phyloP scores from a whole-genome alignment of 2,888 invertebrate genomes.

The Sesia apiformis region DNA sequence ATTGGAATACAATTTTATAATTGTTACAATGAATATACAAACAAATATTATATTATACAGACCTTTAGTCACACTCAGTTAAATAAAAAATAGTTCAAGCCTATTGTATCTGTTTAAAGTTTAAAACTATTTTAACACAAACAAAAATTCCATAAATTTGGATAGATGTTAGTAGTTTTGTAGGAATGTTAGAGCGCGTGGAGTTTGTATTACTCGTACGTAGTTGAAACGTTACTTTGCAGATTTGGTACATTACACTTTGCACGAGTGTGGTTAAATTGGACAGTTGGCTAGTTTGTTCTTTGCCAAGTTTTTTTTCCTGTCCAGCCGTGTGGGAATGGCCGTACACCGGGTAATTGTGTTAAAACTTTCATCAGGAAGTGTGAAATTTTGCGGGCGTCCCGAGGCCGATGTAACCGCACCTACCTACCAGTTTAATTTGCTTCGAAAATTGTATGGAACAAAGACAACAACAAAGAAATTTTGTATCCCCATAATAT shows the following conservation, averaged over 20 bases:
- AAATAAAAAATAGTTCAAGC: no score
- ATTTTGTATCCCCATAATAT: no score
- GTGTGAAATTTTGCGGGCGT: slow-evolving; percentile 63
- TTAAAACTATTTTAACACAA: no score
- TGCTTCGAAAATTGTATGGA: slow-evolving; percentile 42
- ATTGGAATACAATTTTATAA: no score
- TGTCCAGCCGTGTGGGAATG: slow-evolving; percentile 57
- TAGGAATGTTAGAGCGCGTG: no score
- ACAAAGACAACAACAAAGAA: slow-evolving; percentile 22
- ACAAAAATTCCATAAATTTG: no score
- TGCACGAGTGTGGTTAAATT: slow-evolving; percentile 66
- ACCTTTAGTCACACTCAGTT: no score
- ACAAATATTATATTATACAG: no score
- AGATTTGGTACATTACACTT: slow-evolving; percentile 71
- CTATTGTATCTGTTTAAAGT: no score
- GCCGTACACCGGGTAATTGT: slow-evolving; percentile 65
- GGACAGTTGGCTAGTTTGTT: slow-evolving; percentile 69
- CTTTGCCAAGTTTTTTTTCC: slow-evolving; percentile 64
- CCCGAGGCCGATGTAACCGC: slow-evolving; percentile 33
- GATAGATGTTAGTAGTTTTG: no score
- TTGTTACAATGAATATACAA: no score
- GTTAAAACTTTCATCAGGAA: slow-evolving; percentile 71
- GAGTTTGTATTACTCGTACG: no score
- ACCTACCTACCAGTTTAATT: slow-evolving; percentile 57
- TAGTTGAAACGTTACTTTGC: slow-evolving; percentile 33